Evolutionary conservation across 2,888 invertebrate species (phyloP).

Genomic region (Copidosoma aretas): DNA sequence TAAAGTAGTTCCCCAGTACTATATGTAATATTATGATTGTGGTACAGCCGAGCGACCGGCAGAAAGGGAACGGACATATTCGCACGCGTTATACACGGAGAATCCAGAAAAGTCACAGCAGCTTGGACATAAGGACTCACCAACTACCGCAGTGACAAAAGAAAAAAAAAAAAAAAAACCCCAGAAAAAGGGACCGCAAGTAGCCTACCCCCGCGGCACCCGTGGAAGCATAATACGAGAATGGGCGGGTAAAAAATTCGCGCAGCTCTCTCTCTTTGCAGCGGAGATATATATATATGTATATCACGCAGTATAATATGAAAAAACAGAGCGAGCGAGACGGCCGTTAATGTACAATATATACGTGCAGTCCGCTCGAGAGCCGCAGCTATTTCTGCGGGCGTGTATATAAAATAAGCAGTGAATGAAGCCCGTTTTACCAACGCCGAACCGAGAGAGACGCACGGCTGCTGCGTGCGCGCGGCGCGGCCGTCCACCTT

Average conservation of each 20-base stretch:
- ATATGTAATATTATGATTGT: too few relatives aligned
- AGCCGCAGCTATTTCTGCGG: constrained; percentile 59
- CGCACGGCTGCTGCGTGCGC: constrained; percentile 46
- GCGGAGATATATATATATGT: too few relatives aligned
- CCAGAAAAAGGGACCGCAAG: background rate
- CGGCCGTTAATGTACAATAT: background rate
- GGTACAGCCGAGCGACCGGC: background rate
- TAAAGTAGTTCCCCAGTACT: too few relatives aligned
- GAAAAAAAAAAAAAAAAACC: background rate
- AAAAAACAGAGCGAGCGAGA: too few relatives aligned
- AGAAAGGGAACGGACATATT: background rate
- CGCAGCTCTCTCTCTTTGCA: background rate
- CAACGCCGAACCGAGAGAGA: constrained; percentile 56
- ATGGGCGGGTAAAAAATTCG: background rate
- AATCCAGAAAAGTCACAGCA: background rate
- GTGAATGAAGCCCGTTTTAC: constrained; percentile 62
- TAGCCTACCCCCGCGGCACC: background rate
- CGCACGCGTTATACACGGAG: background rate
- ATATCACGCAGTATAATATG: too few relatives aligned
- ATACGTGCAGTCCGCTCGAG: background rate
- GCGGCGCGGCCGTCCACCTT: constrained; percentile 48
- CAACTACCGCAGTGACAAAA: too few relatives aligned
- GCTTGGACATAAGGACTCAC: too few relatives aligned
- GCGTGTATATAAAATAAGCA: constrained; percentile 58
- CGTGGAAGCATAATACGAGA: constrained; percentile 8